Evolutionary conservation across 1,140 invertebrate genomes (phyloP), one percentile per base, ranked within the genome.

Genomic region (Trichonephila clavipes): DNA sequence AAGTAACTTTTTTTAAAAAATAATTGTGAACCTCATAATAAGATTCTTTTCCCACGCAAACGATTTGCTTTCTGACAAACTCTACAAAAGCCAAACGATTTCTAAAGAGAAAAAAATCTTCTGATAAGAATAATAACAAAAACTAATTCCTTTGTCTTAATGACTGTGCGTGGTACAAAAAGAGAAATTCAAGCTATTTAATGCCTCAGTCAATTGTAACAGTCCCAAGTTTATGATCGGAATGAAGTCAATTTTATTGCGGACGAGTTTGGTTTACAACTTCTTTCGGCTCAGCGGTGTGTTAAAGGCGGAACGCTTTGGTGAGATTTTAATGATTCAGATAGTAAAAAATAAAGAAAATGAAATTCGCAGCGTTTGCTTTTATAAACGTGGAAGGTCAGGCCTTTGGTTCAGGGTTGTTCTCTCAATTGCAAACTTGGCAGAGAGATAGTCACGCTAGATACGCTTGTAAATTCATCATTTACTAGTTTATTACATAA

Each of bases 401-500:
- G 21, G 51, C 10, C 7, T 8, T 44, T 21, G 86, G 86, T 62
- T 88, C 86, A 88, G 86, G 86, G 86, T 88, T 88, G 34, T 88
- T 88, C 86, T 88, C 61, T 88, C 86, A 88, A 88, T 62, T 40
- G 58, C 28, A 24, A 81, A 44, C 81, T 82, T 40, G 81, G 21
- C 19, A 19, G 12, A 58, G n/a, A 58, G 51, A 58, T 10, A 21
- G 82, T 85, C 82, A 85, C 82, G 82, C 82, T 8, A 85, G 44
- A 85, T 24, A 58, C 21, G 82, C 82, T 85, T 85, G 44, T 85
- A 59, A 51, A 85, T 85, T 85, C 83, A 58, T 59, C 72, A 59
- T 59, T 81, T 61, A 59, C 24, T 85, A n/a, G 24, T 85, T 85
- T 85, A 85, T 85, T 58, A 85, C 83, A 85, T 85, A 58, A 61